phyloP scores from a whole-genome alignment of 2,888 invertebrate genomes.

The Thalpophila matura region DNA sequence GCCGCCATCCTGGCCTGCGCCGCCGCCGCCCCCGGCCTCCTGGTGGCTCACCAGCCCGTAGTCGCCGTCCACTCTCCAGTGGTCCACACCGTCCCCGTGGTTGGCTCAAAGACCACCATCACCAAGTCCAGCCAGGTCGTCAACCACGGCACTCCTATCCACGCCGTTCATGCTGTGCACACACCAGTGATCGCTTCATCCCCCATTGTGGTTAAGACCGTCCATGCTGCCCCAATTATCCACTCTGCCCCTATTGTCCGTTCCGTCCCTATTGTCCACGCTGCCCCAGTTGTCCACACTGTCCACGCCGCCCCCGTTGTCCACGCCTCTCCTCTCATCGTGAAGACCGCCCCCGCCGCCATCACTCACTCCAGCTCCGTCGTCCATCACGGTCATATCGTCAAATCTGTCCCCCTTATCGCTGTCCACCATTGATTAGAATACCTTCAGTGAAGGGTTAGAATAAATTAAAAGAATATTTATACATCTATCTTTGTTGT shows the following conservation, averaged over 20 bases:
- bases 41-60: slow-evolving; percentile 79
- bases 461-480: slow-evolving; percentile 48
- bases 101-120: slow-evolving; percentile 83
- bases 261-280: slow-evolving; percentile 68
- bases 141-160: slow-evolving; percentile 82
- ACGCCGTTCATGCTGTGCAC: slow-evolving; percentile 74
- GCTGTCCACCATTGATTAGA: slow-evolving; percentile 79
- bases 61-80: slow-evolving; percentile 79
- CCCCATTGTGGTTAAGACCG: slow-evolving; percentile 69
- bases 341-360: slow-evolving; percentile 83
- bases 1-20: slow-evolving; percentile 88
- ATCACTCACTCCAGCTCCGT: slow-evolving; percentile 84
- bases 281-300: slow-evolving; percentile 78
- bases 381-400: slow-evolving; percentile 79
- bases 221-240: slow-evolving; percentile 79
- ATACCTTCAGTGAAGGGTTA: slow-evolving; percentile 46
- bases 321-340: slow-evolving; percentile 78
- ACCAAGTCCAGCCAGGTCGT: slow-evolving; percentile 87
- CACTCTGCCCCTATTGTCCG: slow-evolving; percentile 67
- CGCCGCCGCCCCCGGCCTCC: slow-evolving; percentile 85
- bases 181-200: slow-evolving; percentile 76
- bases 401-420: slow-evolving; percentile 81
- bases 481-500: slow-evolving; percentile 26
- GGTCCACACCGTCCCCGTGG: slow-evolving; percentile 80
- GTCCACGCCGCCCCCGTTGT: slow-evolving; percentile 72